phyloP scores from a whole-genome alignment of 2,113 vertebrate species.

The Helogale parvula region DNA sequence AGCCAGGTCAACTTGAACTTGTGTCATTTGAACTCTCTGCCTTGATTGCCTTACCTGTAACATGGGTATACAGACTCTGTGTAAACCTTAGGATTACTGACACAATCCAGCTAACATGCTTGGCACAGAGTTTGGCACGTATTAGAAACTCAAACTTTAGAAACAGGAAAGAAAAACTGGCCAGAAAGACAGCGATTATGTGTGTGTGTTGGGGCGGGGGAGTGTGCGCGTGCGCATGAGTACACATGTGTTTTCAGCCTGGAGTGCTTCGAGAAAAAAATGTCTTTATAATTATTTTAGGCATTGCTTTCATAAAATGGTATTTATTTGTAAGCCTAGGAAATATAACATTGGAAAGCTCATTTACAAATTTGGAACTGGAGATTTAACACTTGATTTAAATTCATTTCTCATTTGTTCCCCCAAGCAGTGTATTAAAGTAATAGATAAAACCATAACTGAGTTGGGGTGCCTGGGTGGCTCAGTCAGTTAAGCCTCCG shows the following conservation, averaged over 20 bases:
- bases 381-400: neutral
- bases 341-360: neutral
- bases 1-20: too few relatives aligned
- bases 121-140: neutral
- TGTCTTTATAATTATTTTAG: neutral
- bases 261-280: neutral
- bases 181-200: too few relatives aligned
- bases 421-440: neutral
- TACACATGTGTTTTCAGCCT: neutral
- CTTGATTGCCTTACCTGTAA: neutral
- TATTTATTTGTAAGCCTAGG: neutral
- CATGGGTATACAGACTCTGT: neutral
- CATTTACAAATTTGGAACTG: conserved; percentile 10
- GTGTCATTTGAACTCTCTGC: neutral
- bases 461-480: neutral
- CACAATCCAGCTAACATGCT: neutral
- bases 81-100: neutral
- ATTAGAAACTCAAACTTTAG: neutral
- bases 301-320: neutral
- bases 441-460: neutral
- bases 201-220: neutral
- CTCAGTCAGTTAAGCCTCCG: too few relatives aligned
- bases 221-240: neutral
- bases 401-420: neutral
- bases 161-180: neutral